Percentiles rank a stretch among this genome's conserved stretches.
phyloP scores from a whole-genome alignment of 2,797 vertebrate species.

The Merluccius polli region DNA sequence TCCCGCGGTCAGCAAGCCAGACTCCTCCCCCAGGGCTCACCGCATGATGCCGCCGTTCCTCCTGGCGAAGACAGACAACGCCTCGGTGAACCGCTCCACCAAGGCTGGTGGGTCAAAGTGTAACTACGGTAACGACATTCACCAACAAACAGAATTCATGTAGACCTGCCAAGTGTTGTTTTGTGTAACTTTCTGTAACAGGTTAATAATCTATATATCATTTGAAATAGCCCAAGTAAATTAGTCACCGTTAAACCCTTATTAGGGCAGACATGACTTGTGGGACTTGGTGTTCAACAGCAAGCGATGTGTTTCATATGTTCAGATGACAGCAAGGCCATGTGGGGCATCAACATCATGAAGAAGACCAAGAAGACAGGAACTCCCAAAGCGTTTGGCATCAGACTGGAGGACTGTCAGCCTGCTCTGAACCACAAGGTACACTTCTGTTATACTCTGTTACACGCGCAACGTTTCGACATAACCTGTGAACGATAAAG shows the following conservation, averaged over 20 bases:
- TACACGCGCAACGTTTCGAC: background rate
- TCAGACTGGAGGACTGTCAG: constrained; percentile 91
- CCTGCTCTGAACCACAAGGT: constrained; percentile 81
- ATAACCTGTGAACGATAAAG: background rate
- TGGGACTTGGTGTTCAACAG: background rate
- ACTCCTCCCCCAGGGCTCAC: constrained; percentile 83
- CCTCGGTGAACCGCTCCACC: constrained; percentile 68
- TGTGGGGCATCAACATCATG: constrained; percentile 93
- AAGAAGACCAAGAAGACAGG: constrained; percentile 87
- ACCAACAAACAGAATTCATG: background rate
- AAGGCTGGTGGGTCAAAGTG: constrained; percentile 62
- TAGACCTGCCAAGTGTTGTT: background rate
- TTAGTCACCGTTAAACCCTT: background rate
- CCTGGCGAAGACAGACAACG: constrained; percentile 73
- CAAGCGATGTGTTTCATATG: background rate
- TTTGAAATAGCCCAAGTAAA: background rate
- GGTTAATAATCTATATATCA: background rate
- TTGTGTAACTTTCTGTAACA: background rate
- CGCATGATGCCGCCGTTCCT: constrained; percentile 86
- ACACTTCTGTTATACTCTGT: background rate
- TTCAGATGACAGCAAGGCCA: constrained; percentile 80
- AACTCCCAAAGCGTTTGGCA: constrained; percentile 82
- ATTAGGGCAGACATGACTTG: background rate
- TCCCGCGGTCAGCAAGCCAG: constrained; percentile 81
- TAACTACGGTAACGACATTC: background rate